phyloP scores from a whole-genome alignment of 1,140 invertebrate genomes.

The Orius laevigatus region DNA sequence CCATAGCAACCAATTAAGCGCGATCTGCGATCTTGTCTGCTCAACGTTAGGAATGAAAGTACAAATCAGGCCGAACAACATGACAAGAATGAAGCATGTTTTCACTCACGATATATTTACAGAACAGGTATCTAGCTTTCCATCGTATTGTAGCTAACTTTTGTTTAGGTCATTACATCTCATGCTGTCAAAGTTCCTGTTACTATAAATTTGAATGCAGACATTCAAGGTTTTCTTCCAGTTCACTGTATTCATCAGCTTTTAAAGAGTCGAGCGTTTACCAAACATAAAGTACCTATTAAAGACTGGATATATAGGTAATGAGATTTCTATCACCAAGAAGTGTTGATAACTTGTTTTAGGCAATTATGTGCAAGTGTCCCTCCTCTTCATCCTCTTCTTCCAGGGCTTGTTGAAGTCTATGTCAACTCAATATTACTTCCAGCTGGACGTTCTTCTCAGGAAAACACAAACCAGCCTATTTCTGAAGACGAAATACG shows the following conservation, averaged over 20 bases:
- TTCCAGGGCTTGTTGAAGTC: conserved; percentile 85
- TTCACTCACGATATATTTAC: conserved; percentile 96
- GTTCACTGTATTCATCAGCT: conserved; percentile 96
- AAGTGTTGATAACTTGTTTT: conserved; percentile 5
- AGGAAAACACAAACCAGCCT: conserved; percentile 67
- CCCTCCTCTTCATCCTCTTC: conserved; percentile 77
- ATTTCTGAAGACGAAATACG: conserved; percentile 81
- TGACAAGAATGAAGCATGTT: conserved; percentile 82
- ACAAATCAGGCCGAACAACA: conserved; percentile 74
- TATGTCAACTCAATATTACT: conserved; percentile 88
- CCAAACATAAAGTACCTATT: conserved; percentile 60
- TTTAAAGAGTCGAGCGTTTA: conserved; percentile 85
- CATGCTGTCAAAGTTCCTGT: conserved; percentile 94
- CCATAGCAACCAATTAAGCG: conserved; percentile 80
- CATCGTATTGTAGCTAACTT: no score
- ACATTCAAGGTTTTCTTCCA: conserved; percentile 81
- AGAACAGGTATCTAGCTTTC: conserved; percentile 60
- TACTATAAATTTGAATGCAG: conserved; percentile 73
- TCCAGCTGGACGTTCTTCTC: conserved; percentile 42
- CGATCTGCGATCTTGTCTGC: conserved; percentile 85
- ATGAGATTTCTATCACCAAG: no score
- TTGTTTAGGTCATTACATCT: conserved; percentile 65
- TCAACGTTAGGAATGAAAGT: conserved; percentile 92
- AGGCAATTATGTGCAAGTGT: conserved; percentile 75
- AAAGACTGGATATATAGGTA: conserved; percentile 25